Evolutionary conservation across 2,113 vertebrate species (phyloP).

Genomic region (Geococcyx californianus): DNA sequence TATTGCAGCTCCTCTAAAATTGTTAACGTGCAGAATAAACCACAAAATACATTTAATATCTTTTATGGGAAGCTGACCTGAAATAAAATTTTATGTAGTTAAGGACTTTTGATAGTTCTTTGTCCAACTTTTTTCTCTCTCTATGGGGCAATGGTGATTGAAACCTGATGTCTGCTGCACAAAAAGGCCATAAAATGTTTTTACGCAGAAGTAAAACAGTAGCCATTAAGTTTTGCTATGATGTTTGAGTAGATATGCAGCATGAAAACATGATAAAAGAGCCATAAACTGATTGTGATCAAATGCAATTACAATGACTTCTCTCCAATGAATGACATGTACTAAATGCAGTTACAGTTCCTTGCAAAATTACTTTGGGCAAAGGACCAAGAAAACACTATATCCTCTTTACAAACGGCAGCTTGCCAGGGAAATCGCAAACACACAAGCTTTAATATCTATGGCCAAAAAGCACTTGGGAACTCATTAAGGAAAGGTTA

Average conservation of each 20-base stretch:
- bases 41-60: slow-evolving; percentile 78
- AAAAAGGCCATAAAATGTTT: slow-evolving; percentile 77
- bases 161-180: slow-evolving; percentile 78
- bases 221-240: slow-evolving; percentile 80
- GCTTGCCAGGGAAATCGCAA: slow-evolving; percentile 81
- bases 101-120: slow-evolving; percentile 78
- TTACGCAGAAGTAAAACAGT: slow-evolving; percentile 83
- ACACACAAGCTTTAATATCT: slow-evolving; percentile 79
- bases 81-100: slow-evolving; percentile 82
- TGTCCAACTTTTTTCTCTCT: slow-evolving; percentile 71
- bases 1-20: slow-evolving; percentile 60
- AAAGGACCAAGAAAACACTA: slow-evolving; percentile 81
- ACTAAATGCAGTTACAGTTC: slow-evolving; percentile 77
- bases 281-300: slow-evolving; percentile 78
- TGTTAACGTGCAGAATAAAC: slow-evolving; percentile 66
- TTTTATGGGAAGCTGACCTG: slow-evolving; percentile 76
- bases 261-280: slow-evolving; percentile 82
- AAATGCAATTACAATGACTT: slow-evolving; percentile 81
- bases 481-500: slow-evolving; percentile 80
- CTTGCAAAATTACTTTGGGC: slow-evolving; percentile 83
- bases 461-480: slow-evolving; percentile 80
- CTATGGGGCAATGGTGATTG: slow-evolving; percentile 73
- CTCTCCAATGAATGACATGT: slow-evolving; percentile 78
- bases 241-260: slow-evolving; percentile 79
- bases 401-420: slow-evolving; percentile 76